Evolutionary conservation across 2,888 invertebrate genomes (phyloP).

Genomic region (Diploptera punctata): DNA sequence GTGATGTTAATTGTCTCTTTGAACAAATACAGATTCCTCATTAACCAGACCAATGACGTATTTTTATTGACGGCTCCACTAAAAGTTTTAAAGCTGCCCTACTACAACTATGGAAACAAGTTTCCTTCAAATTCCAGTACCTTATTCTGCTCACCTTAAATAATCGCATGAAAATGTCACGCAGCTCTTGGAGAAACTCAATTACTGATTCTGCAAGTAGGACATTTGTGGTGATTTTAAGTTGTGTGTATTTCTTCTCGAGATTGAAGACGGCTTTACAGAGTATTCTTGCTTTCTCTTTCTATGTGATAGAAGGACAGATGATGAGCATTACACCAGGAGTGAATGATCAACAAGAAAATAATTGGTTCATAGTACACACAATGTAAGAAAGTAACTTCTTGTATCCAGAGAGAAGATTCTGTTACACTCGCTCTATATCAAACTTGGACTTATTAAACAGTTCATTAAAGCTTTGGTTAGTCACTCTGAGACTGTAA

Average conservation of each 20-base stretch:
- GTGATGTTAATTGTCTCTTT: not conserved
- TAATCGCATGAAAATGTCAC: not conserved
- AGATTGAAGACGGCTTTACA: too few relatives aligned
- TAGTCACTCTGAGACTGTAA: not conserved
- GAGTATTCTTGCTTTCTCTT: too few relatives aligned
- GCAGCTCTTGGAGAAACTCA: conserved; percentile 1
- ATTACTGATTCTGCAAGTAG: conserved; percentile 13
- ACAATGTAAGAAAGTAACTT: not conserved
- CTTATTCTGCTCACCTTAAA: not conserved
- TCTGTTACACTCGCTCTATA: too few relatives aligned
- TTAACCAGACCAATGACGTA: not conserved
- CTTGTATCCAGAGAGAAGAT: not conserved
- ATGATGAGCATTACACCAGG: too few relatives aligned
- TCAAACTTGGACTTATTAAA: too few relatives aligned
- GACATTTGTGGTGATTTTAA: conserved; percentile 11
- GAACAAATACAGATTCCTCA: not conserved
- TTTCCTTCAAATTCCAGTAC: not conserved
- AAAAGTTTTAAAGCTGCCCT: too few relatives aligned
- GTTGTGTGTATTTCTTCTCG: conserved; percentile 16
- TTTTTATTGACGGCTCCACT: not conserved
- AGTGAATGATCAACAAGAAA: not conserved
- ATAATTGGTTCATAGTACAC: not conserved
- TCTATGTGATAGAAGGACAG: not conserved
- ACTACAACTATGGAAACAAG: not conserved
- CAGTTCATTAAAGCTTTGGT: too few relatives aligned